These are phyloP conservation scores for Cyclopterus lumpus DNA, from an alignment of 2,797 vertebrate species.

Conservation along the genomic window DNA sequence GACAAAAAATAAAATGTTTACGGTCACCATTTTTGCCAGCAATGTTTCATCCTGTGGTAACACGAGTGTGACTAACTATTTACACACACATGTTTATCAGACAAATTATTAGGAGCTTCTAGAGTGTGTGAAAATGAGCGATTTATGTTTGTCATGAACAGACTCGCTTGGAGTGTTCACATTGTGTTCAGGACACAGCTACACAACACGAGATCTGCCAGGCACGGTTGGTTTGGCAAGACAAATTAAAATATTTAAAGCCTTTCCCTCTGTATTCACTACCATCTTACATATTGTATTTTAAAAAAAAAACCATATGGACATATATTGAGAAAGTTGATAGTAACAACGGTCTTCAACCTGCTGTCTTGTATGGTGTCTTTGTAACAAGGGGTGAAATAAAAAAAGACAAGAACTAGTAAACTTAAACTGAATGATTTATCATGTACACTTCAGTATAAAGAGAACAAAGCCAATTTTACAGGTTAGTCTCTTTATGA, in stretches of 20 bases:
- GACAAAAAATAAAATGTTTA: constrained; percentile 8
- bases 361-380: constrained; percentile 4
- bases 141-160: constrained; percentile 11
- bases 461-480: constrained; percentile 42
- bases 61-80: neutral
- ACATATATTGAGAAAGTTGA: neutral
- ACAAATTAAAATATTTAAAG: constrained; percentile 5
- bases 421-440: constrained; percentile 27
- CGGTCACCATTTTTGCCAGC: neutral
- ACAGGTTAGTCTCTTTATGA: constrained; percentile 28
- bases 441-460: constrained; percentile 45
- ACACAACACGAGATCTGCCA: constrained; percentile 24
- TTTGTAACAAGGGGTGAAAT: constrained; percentile 19
- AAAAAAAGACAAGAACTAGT: constrained; percentile 13
- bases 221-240: constrained; percentile 54
- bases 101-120: neutral
- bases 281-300: neutral
- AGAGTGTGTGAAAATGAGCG: neutral
- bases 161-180: constrained; percentile 10
- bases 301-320: neutral
- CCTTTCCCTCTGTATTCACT: constrained; percentile 8
- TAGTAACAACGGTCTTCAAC: neutral
- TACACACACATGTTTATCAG: neutral
- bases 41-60: neutral
- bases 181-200: no score